Evolutionary conservation across 2,888 invertebrate genomes (phyloP), one percentile per base, ranked within the genome.

Genomic region (Drosophila niveifrons): DNA sequence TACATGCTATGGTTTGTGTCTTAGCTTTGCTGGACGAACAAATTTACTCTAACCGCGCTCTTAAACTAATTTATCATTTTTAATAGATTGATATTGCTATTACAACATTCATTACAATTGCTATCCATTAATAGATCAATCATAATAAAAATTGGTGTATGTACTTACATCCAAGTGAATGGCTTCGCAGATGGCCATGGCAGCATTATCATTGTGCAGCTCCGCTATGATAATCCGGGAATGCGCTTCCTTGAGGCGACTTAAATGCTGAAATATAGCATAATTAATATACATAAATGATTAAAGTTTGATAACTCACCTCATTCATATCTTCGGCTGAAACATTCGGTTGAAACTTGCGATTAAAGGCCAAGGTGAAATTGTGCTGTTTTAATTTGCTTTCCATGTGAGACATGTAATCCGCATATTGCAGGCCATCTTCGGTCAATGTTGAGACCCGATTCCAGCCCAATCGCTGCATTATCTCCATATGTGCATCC

Each of bases 121-220:
- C 23, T 23, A 23, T 4, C 4, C 23, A 6, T 23, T 23, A 23
- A 23, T 4, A 23, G 0, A 23, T 23, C 6, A 6, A 23, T 23
- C 23, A 23, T 23, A 1, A 23, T 23, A 23, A 1, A 23, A 23
- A 1, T 23, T 23, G 6, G 6, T 23, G 0, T 2, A 11, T 10
- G 0, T 1, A 2, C 82, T 70, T 79, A 92, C 92, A 51, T 76
- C 66, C 46, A 92, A 72, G 44, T 91, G 82, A n/a, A 79, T 82
- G 0, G 97, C 97, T 90, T 96, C 96, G 90, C 98, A 98, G 94
- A 98, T 95, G 11, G 97, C 95, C 62, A 95, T 94, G 34, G 96
- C 94, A 6, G 95, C 95, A 18, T 95, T 94, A 75, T 94, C 94
- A 82, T 95, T 96, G 87, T 96, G 95, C 52, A 96, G 95, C 90